A percentile compares a stretch with the other conserved stretches of the same genome.
These are phyloP conservation scores for Ectropis grisescens DNA, from an alignment of 1,140 invertebrate species.

Conservation along the genomic window DNA sequence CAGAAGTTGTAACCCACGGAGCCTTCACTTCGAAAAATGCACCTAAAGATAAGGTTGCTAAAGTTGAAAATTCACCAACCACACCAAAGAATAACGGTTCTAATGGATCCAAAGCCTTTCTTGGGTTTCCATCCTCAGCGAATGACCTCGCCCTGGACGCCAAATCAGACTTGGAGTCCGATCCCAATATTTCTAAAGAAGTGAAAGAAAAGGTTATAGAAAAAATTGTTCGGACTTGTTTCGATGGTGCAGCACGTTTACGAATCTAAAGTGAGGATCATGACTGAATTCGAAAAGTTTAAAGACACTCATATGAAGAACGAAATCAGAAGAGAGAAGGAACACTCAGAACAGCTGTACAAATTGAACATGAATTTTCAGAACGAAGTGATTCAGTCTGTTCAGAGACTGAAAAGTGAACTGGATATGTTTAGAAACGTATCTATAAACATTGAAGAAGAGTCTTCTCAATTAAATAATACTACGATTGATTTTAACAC, in stretches of 20 bases:
- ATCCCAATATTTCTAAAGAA: constrained; percentile 50
- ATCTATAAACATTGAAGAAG: constrained; percentile 26
- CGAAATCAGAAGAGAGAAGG: constrained; percentile 49
- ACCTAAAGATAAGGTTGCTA: constrained; percentile 26
- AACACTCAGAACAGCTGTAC: constrained; percentile 56
- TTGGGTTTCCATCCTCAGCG: constrained; percentile 58
- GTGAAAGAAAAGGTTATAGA: constrained; percentile 59
- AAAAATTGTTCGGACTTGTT: constrained; percentile 49
- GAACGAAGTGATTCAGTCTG: constrained; percentile 52
- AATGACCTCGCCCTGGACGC: constrained; percentile 57
- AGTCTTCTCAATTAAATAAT: constrained; percentile 20
- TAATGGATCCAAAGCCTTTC: constrained; percentile 34
- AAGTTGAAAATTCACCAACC: constrained; percentile 16
- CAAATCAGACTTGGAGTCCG: constrained; percentile 57
- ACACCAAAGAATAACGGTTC: constrained; percentile 25
- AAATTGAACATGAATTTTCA: constrained; percentile 63
- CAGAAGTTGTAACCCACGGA: constrained; percentile 53
- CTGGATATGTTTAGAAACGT: constrained; percentile 44
- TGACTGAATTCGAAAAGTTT: constrained; percentile 56
- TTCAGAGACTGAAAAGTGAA: constrained; percentile 53
- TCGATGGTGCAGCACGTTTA: constrained; percentile 60
- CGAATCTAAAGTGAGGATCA: constrained; percentile 56
- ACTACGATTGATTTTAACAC: constrained; percentile 29
- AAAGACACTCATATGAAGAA: constrained; percentile 52
- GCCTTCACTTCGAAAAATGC: constrained; percentile 44